Conservation (phyloP, 2,888 invertebrate species). For the Chrysolina haemoptera region DNA sequence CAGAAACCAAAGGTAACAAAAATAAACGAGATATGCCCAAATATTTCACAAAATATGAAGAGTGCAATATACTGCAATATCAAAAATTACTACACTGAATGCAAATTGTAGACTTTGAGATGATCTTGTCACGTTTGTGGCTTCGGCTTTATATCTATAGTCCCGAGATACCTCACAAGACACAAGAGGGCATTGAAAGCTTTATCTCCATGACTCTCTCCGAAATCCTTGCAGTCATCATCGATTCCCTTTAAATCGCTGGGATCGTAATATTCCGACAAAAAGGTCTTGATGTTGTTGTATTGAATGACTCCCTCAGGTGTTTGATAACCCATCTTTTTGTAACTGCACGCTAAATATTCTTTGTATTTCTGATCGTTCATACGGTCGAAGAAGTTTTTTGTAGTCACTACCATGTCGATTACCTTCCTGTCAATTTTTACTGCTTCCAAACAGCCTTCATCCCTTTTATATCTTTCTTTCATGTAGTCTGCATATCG, state of each 20-base stretch:
- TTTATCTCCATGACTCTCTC: slow-evolving; percentile 48
- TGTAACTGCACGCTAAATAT: slow-evolving; percentile 62
- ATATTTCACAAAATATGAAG: no score
- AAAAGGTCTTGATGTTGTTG: slow-evolving; percentile 56
- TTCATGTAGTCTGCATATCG: slow-evolving; percentile 43
- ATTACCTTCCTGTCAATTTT: slow-evolving; percentile 54
- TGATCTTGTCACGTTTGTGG: background rate
- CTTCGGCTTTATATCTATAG: background rate
- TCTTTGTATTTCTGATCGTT: slow-evolving; percentile 56
- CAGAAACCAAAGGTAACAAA: no score
- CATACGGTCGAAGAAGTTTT: slow-evolving; percentile 39
- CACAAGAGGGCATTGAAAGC: slow-evolving; percentile 54
- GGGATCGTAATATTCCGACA: slow-evolving; percentile 51
- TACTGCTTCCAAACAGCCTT: slow-evolving; percentile 57
- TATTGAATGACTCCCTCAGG: slow-evolving; percentile 59
- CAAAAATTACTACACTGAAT: no score
- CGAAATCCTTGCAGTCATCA: slow-evolving; percentile 44
- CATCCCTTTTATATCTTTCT: slow-evolving; percentile 47
- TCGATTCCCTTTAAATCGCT: slow-evolving; percentile 47
- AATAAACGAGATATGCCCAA: no score
- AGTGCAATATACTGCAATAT: no score
- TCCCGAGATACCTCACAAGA: slow-evolving; percentile 38
- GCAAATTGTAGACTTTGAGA: no score
- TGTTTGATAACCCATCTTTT: slow-evolving; percentile 60
- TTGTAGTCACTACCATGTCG: slow-evolving; percentile 48